These are phyloP conservation scores for Subanguina moxae DNA, from an alignment of 1,140 invertebrate species.

Conservation along the genomic window DNA sequence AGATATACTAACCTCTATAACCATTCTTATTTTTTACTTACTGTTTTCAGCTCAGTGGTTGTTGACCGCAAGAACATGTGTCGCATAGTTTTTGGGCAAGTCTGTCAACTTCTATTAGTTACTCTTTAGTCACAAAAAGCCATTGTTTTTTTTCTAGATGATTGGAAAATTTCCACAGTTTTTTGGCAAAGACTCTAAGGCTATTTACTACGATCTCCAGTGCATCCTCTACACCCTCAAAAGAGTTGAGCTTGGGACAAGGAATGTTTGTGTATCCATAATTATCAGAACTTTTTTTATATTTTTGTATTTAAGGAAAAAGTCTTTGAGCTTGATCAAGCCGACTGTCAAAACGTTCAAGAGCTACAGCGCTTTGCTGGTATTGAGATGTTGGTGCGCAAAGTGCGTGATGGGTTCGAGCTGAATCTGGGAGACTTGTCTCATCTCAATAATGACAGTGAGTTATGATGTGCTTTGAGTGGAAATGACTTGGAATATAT, in stretches of 20 bases:
- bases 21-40: too few relatives aligned
- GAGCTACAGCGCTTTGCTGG: slow-evolving; percentile 5
- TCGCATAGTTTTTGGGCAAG: background rate
- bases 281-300: background rate
- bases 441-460: slow-evolving; percentile 21
- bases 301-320: background rate
- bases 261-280: slow-evolving; percentile 1
- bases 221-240: slow-evolving; percentile 30
- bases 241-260: slow-evolving; percentile 14
- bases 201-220: slow-evolving; percentile 34
- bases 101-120: too few relatives aligned
- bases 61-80: slow-evolving; percentile 9
- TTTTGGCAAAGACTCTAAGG: slow-evolving; percentile 15
- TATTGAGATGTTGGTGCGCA: slow-evolving; percentile 24
- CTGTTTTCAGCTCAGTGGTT: slow-evolving; percentile 6
- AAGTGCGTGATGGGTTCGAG: slow-evolving; percentile 26
- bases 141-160: background rate
- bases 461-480: slow-evolving; percentile 1
- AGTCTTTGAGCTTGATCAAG: slow-evolving; percentile 22
- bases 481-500: background rate
- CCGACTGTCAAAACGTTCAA: slow-evolving; percentile 22
- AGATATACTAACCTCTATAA: too few relatives aligned
- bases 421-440: slow-evolving; percentile 20
- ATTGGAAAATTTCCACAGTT: background rate
- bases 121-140: too few relatives aligned